These are phyloP conservation scores for Haliclystus octoradiatus DNA, from an alignment of 30 jellyfish, hydroid and myxozoan genomes.

Conservation along the genomic window DNA sequence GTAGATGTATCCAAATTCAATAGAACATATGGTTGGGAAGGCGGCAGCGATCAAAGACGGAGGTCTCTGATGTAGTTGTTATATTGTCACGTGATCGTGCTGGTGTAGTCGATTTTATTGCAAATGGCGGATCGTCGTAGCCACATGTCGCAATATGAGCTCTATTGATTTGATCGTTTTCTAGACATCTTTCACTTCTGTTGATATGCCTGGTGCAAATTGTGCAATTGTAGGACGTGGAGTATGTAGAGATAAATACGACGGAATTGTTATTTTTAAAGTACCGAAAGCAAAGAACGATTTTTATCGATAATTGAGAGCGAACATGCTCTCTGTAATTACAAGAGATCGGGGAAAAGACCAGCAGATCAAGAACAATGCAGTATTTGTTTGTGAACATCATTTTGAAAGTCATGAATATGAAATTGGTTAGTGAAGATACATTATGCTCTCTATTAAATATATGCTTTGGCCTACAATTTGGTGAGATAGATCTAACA, in stretches of 20 bases:
- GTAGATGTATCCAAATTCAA: too few relatives aligned
- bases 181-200: not conserved
- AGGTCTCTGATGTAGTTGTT: not conserved
- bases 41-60: slow-evolving; percentile 1
- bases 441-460: too few relatives aligned
- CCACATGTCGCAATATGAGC: too few relatives aligned
- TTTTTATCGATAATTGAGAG: slow-evolving; percentile 10
- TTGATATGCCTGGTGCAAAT: slow-evolving; percentile 30
- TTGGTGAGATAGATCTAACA: too few relatives aligned
- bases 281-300: slow-evolving; percentile 3
- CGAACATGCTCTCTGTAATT: not conserved
- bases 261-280: slow-evolving; percentile 22
- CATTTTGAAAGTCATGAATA: slow-evolving; percentile 14
- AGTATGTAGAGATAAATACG: slow-evolving; percentile 8
- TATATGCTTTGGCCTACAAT: too few relatives aligned
- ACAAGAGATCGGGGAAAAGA: slow-evolving; percentile 12
- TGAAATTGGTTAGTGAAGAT: slow-evolving; percentile 28
- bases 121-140: too few relatives aligned
- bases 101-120: not conserved
- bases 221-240: slow-evolving; percentile 34
- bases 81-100: not conserved
- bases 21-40: not conserved
- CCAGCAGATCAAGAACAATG: slow-evolving; percentile 10
- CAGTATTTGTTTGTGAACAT: slow-evolving; percentile 9
- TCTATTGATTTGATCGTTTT: not conserved